Evolutionary conservation across 2,888 invertebrate genomes (phyloP), one percentile per base, ranked within the genome.

Genomic region (Mechanitis mazaeus): DNA sequence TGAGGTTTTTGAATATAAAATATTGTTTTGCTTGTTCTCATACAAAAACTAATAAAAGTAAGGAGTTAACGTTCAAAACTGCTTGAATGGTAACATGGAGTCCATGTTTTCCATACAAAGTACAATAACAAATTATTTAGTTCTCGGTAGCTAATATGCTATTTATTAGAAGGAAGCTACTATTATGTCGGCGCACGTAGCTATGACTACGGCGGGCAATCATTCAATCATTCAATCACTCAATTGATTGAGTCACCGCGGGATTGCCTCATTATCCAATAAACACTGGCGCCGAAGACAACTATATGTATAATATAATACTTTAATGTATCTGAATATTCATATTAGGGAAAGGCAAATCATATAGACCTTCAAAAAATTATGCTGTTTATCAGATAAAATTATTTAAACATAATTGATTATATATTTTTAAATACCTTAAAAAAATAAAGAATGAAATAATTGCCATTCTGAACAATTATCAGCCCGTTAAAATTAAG

Each of bases 241-340:
- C 74, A 87, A 85, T 84, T 85, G 81, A 82, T 84, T 74, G 75
- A 77, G 77, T 73, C 76, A 80, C 77, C 78, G 72, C 76, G 76
- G 78, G 84, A 84, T 82, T 75, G 73, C 76, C 79, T 81, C 79
- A 83, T 87, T 85, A 87, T 84, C 76, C 81, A 85, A 87, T 87
- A 79, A 78, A 78, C 79, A 76, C 75, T 75, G 78, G 79, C 80
- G 79, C 79, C 78, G 50, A 50, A 28, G 31, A 50, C 20, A 20
- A 20, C 20, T 20, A 20, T 20, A 20, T 20, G 20, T 20, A 20
- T 20, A 20, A 20, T 20, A 20, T 20, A 20, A 12, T 31, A 50
- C 50, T 31, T n/a, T 6, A n/a, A n/a, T 20, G 31, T 31, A 7
- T 50, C 11, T 50, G 6, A 50, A 31, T 31, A 28, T 50, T 50